Conservation (phyloP, 2,113 vertebrate genomes). For the Cyanoderma ruficeps region DNA sequence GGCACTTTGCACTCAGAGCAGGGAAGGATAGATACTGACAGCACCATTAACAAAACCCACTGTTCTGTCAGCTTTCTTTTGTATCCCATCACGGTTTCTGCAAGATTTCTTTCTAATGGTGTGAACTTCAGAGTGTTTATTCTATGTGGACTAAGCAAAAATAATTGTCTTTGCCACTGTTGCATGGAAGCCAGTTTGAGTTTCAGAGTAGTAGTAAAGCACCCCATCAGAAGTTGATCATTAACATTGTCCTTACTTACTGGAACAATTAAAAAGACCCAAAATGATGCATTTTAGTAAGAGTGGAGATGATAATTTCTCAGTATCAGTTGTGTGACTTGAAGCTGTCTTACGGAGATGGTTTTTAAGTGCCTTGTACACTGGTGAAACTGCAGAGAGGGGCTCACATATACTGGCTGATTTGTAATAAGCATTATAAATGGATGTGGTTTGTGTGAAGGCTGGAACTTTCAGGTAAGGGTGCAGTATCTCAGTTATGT, state of each 20-base stretch:
- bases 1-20: not conserved
- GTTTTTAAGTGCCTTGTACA: not conserved
- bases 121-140: not conserved
- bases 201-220: not conserved
- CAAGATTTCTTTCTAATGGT: not conserved
- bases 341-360: not conserved
- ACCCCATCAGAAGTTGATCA: not conserved
- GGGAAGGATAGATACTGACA: not conserved
- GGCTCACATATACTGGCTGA: not conserved
- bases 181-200: not conserved
- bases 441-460: not conserved
- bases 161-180: not conserved
- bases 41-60: not conserved
- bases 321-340: not conserved
- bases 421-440: not conserved
- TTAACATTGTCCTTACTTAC: not conserved
- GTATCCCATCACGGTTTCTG: not conserved
- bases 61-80: not conserved
- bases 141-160: not conserved
- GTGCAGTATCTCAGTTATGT: not conserved
- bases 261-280: not conserved
- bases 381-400: not conserved
- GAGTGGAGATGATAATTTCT: not conserved
- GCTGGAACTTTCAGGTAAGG: not conserved
- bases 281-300: not conserved